These are phyloP conservation scores for Lamellibrachia satsuma DNA, from an alignment of 2,888 invertebrate species.

Conservation along the genomic window DNA sequence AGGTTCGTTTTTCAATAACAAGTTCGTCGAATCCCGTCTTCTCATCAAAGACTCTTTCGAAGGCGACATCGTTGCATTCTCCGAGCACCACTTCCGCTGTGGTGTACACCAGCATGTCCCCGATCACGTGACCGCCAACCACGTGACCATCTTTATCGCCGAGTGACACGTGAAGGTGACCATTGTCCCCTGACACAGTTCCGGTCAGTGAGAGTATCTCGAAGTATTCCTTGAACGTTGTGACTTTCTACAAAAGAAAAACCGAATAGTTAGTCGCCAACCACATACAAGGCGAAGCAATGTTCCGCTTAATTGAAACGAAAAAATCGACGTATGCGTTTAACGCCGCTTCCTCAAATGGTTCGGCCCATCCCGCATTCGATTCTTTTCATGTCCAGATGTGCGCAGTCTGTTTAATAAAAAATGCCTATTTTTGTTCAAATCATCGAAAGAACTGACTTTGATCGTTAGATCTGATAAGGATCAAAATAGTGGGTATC, in stretches of 20 bases:
- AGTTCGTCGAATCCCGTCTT: slow-evolving; percentile 37
- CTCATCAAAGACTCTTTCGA: slow-evolving; percentile 44
- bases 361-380: too few species aligned
- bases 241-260: slow-evolving; percentile 34
- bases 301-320: neutral
- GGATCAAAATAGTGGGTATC: too few species aligned
- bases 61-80: slow-evolving; percentile 48
- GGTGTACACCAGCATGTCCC: slow-evolving; percentile 63
- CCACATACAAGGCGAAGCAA: neutral
- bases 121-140: slow-evolving; percentile 65
- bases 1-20: slow-evolving; percentile 21
- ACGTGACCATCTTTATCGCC: slow-evolving; percentile 62
- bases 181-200: slow-evolving; percentile 61
- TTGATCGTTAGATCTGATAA: too few species aligned
- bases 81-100: slow-evolving; percentile 66
- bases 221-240: slow-evolving; percentile 54
- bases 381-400: too few species aligned
- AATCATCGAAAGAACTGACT: too few species aligned
- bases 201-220: slow-evolving; percentile 67
- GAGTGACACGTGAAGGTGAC: slow-evolving; percentile 64
- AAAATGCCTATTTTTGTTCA: too few species aligned
- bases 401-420: too few species aligned
- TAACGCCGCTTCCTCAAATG: too few species aligned
- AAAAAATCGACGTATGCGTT: neutral
- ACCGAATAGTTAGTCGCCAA: neutral